phyloP scores from a whole-genome alignment of 53 echinoderm and acorn worm genomes.

The Echinarachnius parma region DNA sequence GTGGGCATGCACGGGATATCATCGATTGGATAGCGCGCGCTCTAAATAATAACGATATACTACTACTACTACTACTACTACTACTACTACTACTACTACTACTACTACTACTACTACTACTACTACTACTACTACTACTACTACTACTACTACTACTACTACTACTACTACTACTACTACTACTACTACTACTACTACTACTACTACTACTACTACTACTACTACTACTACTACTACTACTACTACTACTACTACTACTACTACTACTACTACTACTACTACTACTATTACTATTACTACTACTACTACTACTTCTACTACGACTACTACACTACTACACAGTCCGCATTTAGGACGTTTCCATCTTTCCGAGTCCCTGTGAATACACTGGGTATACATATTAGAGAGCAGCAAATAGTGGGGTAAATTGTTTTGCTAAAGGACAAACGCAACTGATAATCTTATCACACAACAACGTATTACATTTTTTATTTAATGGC shows the following conservation, averaged over 20 bases:
- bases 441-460: no score
- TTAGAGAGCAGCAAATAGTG: no score
- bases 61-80: conserved; percentile 5
- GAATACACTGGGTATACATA: no score
- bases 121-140: conserved; percentile 24
- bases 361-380: no score
- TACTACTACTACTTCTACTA: conserved; percentile 27
- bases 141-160: conserved; percentile 27
- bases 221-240: conserved; percentile 10
- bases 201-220: conserved; percentile 27
- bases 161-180: conserved; percentile 25
- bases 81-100: conserved; percentile 27
- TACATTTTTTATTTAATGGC: no score
- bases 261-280: conserved; percentile 27
- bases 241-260: conserved; percentile 27
- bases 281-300: conserved; percentile 20
- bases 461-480: no score
- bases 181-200: conserved; percentile 24
- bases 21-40: no score
- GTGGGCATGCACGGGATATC: no score
- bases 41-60: no score
- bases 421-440: no score
- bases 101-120: conserved; percentile 27
- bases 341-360: no score
- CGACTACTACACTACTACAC: no score